A percentile compares a stretch with the other conserved stretches of the same genome.
Evolutionary conservation across 2,113 vertebrate genomes (phyloP).

Genomic region (Ornithorhynchus anatinus): DNA sequence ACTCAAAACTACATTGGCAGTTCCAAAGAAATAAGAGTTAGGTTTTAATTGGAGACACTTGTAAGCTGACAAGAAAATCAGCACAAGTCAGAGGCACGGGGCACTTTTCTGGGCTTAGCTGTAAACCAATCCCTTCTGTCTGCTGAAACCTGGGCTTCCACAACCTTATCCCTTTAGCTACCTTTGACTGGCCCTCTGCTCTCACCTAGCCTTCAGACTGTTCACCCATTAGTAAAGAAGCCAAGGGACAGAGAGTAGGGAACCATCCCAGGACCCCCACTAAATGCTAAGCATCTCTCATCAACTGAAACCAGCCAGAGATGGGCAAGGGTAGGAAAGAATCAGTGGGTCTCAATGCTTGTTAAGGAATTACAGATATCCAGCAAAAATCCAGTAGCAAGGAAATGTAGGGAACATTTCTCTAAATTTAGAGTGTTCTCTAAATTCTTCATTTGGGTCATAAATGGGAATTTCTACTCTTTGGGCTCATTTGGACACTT

Average conservation of each 20-base stretch:
- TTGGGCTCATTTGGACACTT: too few relatives aligned
- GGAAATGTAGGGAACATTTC: too few relatives aligned
- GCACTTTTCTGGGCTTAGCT: accelerated
- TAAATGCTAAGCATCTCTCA: neutral
- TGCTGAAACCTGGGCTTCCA: neutral
- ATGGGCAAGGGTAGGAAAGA: neutral
- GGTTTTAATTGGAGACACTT: neutral
- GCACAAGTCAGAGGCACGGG: neutral
- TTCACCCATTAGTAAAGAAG: accelerated
- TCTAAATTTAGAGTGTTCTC: too few relatives aligned
- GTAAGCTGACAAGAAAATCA: neutral
- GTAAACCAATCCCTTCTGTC: neutral
- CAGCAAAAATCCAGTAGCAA: too few relatives aligned
- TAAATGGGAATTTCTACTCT: too few relatives aligned
- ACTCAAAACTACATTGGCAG: accelerated
- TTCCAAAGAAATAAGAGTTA: neutral
- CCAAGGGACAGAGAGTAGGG: neutral
- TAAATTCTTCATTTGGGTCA: too few relatives aligned
- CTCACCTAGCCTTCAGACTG: accelerated
- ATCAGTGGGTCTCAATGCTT: too few relatives aligned
- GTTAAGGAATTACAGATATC: too few relatives aligned
- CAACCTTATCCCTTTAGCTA: too few relatives aligned
- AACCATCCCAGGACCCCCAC: neutral
- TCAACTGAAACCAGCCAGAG: neutral
- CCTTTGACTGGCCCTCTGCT: too few relatives aligned